phyloP scores from a whole-genome alignment of 2,113 vertebrate genomes.

The Mirounga angustirostris region DNA sequence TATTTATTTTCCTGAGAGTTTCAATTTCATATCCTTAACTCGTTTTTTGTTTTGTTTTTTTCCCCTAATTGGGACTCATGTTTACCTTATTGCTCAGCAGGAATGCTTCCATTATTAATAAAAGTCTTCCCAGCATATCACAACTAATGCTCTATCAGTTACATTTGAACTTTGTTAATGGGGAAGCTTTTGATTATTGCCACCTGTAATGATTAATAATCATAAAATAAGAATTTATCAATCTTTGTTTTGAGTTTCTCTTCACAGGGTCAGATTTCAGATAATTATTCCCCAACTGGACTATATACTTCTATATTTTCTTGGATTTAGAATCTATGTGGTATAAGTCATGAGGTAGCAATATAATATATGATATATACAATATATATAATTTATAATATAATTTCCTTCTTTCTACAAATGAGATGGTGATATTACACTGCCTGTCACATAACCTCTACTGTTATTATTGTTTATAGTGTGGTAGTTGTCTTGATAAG shows the following conservation, averaged over 20 bases:
- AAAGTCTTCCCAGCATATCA: background rate
- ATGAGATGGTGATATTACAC: background rate
- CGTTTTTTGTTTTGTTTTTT: background rate
- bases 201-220: background rate
- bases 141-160: background rate
- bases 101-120: background rate
- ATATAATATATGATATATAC: background rate
- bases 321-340: background rate
- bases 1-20: background rate
- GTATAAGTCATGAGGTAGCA: background rate
- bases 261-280: background rate
- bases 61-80: background rate
- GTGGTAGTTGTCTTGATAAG: background rate
- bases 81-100: background rate
- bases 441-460: background rate
- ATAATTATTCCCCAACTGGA: background rate
- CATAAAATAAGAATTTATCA: background rate
- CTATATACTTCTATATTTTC: background rate
- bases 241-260: background rate
- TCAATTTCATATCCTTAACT: background rate
- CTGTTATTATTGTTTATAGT: background rate
- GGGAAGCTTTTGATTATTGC: background rate
- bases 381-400: background rate
- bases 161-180: background rate
- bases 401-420: background rate